These are phyloP conservation scores for Melanostigma gelatinosum DNA, from an alignment of 2,113 vertebrate genomes.

Conservation along the genomic window DNA sequence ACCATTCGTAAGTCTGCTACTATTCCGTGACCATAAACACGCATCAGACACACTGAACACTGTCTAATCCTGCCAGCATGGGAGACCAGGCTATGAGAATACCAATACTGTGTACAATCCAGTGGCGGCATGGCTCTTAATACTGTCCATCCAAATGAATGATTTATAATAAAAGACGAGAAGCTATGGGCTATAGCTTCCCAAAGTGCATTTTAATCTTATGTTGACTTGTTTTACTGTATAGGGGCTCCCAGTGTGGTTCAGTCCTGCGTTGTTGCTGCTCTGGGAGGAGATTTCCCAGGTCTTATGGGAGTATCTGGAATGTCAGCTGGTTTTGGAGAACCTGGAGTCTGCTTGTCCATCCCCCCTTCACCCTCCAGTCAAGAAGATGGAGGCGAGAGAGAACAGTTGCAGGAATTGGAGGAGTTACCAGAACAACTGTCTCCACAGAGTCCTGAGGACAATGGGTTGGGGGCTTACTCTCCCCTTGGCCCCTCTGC, in stretches of 20 bases:
- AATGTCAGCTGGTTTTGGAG: slow-evolving; percentile 71
- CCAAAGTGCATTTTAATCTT: not conserved
- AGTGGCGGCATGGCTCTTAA: not conserved
- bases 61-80: slow-evolving; percentile 2
- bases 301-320: slow-evolving; percentile 75
- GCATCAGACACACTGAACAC: slow-evolving; percentile 7
- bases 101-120: not conserved
- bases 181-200: not conserved
- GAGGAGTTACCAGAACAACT: slow-evolving; percentile 58
- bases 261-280: slow-evolving; percentile 76
- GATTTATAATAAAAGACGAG: not conserved
- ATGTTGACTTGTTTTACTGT: not conserved
- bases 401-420: slow-evolving; percentile 71
- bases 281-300: slow-evolving; percentile 77
- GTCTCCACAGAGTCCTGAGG: slow-evolving; percentile 62
- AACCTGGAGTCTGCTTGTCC: slow-evolving; percentile 74
- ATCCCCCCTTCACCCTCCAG: slow-evolving; percentile 85
- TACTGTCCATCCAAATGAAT: not conserved
- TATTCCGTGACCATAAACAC: slow-evolving; percentile 9
- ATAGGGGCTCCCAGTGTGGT: slow-evolving; percentile 73
- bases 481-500: slow-evolving; percentile 79
- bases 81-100: not conserved
- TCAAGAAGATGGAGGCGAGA: slow-evolving; percentile 84
- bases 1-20: slow-evolving; percentile 80
- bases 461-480: slow-evolving; percentile 70